These are phyloP conservation scores for Luffia ferchaultella DNA, from an alignment of 2,888 invertebrate genomes.

Conservation along the genomic window DNA sequence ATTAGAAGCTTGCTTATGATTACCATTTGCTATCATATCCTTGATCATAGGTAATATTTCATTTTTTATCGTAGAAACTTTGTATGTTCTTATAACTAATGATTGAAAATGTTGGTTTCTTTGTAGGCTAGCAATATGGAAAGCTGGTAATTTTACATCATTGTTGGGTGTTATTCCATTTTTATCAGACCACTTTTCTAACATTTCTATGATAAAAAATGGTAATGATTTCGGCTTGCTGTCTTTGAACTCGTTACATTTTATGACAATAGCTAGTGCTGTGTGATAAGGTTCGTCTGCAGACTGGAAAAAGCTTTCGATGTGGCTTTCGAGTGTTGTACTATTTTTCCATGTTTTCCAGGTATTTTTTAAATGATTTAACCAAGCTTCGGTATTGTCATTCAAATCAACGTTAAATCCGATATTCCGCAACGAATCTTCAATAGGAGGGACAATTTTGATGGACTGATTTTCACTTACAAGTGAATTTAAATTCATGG, in stretches of 20 bases:
- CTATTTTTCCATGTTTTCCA: constrained; percentile 67
- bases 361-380: constrained; percentile 42
- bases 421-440: constrained; percentile 38
- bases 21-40: constrained; percentile 52
- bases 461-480: constrained; percentile 43
- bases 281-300: constrained; percentile 68
- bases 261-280: constrained; percentile 65
- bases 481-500: constrained; percentile 33
- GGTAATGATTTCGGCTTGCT: constrained; percentile 70
- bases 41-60: constrained; percentile 69
- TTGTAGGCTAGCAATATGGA: constrained; percentile 74
- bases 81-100: constrained; percentile 70
- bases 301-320: constrained; percentile 52
- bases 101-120: constrained; percentile 70
- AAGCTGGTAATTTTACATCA: constrained; percentile 74
- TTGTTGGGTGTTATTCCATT: constrained; percentile 42
- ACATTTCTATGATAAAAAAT: constrained; percentile 69
- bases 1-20: constrained; percentile 80
- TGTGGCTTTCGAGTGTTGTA: constrained; percentile 48
- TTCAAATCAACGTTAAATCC: constrained; percentile 54
- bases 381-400: constrained; percentile 37
- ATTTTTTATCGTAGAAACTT: constrained; percentile 68
- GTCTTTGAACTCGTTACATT: constrained; percentile 69
- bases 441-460: constrained; percentile 53
- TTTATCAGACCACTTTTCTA: constrained; percentile 56